A percentile compares a stretch with the other conserved stretches of the same genome.
These are phyloP conservation scores for Brachystomella parvula DNA, from an alignment of 1,140 invertebrate genomes.

Conservation along the genomic window DNA sequence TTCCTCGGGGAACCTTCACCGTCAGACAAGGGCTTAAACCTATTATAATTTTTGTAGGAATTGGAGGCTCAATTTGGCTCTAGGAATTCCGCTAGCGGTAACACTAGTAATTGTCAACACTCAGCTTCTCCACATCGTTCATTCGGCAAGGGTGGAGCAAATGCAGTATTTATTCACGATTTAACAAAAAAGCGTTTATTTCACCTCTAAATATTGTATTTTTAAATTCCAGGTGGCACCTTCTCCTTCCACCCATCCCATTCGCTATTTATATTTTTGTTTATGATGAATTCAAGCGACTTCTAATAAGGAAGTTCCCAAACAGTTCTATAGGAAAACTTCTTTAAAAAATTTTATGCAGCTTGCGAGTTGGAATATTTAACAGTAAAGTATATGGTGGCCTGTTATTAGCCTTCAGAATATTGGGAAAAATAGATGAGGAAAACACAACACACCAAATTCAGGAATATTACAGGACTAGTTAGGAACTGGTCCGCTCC, in stretches of 20 bases:
- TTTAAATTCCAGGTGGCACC: not conserved
- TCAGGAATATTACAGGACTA: no score
- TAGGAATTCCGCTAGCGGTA: not conserved
- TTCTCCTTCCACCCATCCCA: conserved; percentile 59
- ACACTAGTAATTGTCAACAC: not conserved
- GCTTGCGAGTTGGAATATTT: no score
- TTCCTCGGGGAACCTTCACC: no score
- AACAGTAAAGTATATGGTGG: no score
- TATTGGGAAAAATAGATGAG: no score
- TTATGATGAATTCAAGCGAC: conserved; percentile 57
- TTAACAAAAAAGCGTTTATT: not conserved
- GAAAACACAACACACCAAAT: no score
- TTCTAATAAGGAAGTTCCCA: not conserved
- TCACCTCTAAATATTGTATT: not conserved
- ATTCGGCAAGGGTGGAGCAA: not conserved
- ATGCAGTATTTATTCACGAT: not conserved
- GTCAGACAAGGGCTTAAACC: not conserved
- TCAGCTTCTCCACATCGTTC: not conserved
- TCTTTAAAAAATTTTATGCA: no score
- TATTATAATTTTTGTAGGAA: conserved; percentile 40
- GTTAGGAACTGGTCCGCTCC: no score
- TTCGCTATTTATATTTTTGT: conserved; percentile 66
- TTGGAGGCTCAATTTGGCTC: not conserved
- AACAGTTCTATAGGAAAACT: not conserved
- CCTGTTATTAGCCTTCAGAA: no score